phyloP scores from a whole-genome alignment of 2,888 invertebrate genomes.

The Cephus spinipes region DNA sequence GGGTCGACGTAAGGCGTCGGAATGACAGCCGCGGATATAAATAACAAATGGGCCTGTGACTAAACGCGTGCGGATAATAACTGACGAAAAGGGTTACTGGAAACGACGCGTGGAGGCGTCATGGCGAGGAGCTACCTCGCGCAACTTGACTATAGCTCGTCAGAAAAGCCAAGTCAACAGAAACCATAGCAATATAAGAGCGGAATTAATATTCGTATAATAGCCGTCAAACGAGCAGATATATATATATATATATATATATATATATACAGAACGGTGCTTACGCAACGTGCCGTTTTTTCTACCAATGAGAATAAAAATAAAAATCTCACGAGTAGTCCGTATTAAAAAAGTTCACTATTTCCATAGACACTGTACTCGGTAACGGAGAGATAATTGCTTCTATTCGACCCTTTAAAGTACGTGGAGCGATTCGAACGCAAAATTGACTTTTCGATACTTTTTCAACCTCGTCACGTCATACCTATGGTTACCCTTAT shows the following conservation, averaged over 20 bases:
- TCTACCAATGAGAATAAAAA: neutral
- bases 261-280: neutral
- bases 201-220: neutral
- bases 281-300: neutral
- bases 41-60: slow-evolving; percentile 52
- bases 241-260: neutral
- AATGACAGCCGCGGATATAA: slow-evolving; percentile 38
- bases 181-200: neutral
- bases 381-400: neutral
- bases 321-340: neutral
- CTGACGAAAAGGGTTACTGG: slow-evolving; percentile 48
- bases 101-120: neutral
- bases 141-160: neutral
- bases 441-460: neutral
- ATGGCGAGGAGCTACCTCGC: neutral
- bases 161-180: neutral
- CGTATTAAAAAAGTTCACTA: neutral
- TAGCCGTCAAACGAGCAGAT: neutral
- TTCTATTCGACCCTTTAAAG: neutral
- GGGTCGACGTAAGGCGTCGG: slow-evolving; percentile 15
- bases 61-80: slow-evolving; percentile 52
- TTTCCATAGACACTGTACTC: neutral
- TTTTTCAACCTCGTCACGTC: neutral
- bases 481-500: neutral
- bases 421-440: neutral